Conservation (phyloP, 2,113 vertebrate genomes). For the Grallaria varia region DNA sequence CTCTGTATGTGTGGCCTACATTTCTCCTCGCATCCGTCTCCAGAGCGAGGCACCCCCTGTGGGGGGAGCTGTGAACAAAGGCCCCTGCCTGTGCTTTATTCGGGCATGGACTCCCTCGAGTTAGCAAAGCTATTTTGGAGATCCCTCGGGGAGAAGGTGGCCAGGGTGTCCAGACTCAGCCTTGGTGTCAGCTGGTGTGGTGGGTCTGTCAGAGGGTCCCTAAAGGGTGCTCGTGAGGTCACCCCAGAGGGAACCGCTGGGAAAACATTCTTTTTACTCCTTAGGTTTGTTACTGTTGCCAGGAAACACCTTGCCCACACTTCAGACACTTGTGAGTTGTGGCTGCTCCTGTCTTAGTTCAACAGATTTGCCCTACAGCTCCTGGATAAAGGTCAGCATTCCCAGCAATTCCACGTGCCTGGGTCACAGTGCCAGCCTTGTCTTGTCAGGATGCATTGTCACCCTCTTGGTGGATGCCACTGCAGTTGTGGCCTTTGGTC, state of each 20-base stretch:
- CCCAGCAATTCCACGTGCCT: accelerated
- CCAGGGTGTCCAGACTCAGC: not conserved
- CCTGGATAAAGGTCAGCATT: not conserved
- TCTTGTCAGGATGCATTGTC: not conserved
- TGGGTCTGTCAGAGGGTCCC: not conserved
- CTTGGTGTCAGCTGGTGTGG: not conserved
- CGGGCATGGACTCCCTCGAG: not conserved
- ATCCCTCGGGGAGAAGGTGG: not conserved
- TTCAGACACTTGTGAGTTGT: not conserved
- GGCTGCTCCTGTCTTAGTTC: not conserved
- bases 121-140: not conserved
- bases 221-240: not conserved
- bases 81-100: not conserved
- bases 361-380: not conserved
- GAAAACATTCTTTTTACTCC: not conserved
- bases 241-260: not conserved
- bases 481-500: not conserved
- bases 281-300: not conserved
- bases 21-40: not conserved
- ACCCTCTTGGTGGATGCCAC: not conserved
- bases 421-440: not conserved
- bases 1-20: not conserved
- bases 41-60: accelerated
- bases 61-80: not conserved
- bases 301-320: not conserved